Percentiles rank a stretch among this genome's conserved stretches.
Conservation (phyloP, 2,797 vertebrate species). For the Diplodus sargus region DNA sequence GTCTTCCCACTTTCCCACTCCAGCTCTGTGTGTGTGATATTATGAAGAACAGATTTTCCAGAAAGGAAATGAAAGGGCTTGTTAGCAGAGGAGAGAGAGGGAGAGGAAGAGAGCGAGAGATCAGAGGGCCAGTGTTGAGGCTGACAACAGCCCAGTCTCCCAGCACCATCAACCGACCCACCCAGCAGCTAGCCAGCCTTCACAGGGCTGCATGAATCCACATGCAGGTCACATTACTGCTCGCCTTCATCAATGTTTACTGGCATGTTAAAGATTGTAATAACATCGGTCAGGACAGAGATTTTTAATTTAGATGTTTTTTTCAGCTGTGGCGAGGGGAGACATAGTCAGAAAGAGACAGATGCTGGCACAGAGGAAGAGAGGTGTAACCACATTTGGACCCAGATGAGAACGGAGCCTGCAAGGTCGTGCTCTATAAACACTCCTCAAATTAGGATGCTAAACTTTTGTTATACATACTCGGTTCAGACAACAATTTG, state of each 20-base stretch:
- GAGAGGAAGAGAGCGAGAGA: constrained; percentile 86
- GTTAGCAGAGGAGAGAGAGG: constrained; percentile 72
- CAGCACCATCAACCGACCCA: constrained; percentile 60
- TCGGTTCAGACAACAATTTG: constrained; percentile 75
- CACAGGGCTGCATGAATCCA: constrained; percentile 70
- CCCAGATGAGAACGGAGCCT: constrained; percentile 71
- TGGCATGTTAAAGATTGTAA: constrained; percentile 84
- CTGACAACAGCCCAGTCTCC: constrained; percentile 85
- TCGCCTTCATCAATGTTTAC: constrained; percentile 86
- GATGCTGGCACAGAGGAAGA: constrained; percentile 69
- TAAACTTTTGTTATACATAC: constrained; percentile 76
- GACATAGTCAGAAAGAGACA: constrained; percentile 69
- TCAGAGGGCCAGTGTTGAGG: constrained; percentile 86
- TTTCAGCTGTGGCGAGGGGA: constrained; percentile 69
- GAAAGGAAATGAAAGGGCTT: constrained; percentile 96
- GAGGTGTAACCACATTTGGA: constrained; percentile 80
- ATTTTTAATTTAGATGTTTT: constrained; percentile 80
- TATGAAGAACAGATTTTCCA: constrained; percentile 99
- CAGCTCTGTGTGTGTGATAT: constrained; percentile 80
- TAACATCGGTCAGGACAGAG: constrained; percentile 83
- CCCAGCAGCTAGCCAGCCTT: constrained; percentile 67
- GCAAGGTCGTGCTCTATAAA: constrained; percentile 79
- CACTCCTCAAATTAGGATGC: constrained; percentile 78
- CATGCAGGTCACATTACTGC: constrained; percentile 84
- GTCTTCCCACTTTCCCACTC: constrained; percentile 72